phyloP scores from a whole-genome alignment of 2,888 invertebrate genomes.

The Julus scandinavius region DNA sequence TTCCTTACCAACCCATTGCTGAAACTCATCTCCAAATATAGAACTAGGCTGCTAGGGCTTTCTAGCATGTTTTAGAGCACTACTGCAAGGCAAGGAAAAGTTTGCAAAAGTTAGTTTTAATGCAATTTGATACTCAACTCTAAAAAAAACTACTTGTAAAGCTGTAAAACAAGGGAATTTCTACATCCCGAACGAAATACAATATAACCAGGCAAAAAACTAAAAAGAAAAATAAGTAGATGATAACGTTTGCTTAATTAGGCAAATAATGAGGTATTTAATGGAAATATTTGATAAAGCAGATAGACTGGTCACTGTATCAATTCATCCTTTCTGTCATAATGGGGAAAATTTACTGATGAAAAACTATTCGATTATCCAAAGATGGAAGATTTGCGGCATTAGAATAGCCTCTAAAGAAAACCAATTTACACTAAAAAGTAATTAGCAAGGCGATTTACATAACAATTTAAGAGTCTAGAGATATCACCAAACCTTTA shows the following conservation, averaged over 20 bases:
- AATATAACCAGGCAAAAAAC: neutral
- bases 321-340: too few relatives aligned
- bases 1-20: neutral
- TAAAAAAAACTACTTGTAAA: neutral
- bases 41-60: neutral
- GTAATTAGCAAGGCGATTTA: too few relatives aligned
- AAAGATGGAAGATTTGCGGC: too few relatives aligned
- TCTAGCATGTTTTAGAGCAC: neutral
- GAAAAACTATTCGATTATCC: too few relatives aligned
- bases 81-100: neutral
- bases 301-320: neutral
- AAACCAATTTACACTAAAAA: too few relatives aligned
- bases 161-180: neutral
- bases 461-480: too few relatives aligned
- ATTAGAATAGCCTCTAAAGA: too few relatives aligned
- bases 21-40: neutral
- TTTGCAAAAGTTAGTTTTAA: too few relatives aligned
- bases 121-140: too few relatives aligned
- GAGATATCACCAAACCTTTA: too few relatives aligned
- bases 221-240: neutral
- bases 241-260: neutral
- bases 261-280: constrained; percentile 1
- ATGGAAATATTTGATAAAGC: neutral
- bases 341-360: too few relatives aligned
- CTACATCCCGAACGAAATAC: neutral